These are phyloP conservation scores for Nemotelus pantherinus DNA, from an alignment of 2,888 invertebrate species.

Conservation along the genomic window DNA sequence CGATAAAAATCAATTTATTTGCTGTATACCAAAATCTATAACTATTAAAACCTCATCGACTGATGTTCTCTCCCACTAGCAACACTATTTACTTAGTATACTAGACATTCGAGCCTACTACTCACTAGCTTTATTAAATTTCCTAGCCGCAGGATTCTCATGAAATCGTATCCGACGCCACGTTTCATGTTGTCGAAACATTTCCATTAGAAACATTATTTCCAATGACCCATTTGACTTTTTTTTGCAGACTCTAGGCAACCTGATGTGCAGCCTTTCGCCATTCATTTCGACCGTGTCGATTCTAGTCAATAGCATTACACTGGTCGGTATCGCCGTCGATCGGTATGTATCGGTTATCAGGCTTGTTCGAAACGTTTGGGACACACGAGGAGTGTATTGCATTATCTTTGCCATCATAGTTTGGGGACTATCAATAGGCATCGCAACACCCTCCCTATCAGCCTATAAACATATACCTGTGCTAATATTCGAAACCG, in stretches of 20 bases:
- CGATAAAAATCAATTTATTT: too few species aligned
- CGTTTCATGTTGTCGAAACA: too few species aligned
- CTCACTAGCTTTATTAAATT: too few species aligned
- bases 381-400: conserved; percentile 64
- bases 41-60: too few species aligned
- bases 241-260: conserved; percentile 63
- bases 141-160: too few species aligned
- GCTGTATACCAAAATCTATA: too few species aligned
- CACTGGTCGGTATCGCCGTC: conserved; percentile 68
- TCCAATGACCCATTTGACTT: background rate
- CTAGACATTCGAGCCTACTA: too few species aligned
- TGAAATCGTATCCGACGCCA: too few species aligned
- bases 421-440: conserved; percentile 64
- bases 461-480: conserved; percentile 59
- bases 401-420: conserved; percentile 59
- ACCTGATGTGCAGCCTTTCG: conserved; percentile 65
- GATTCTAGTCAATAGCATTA: conserved; percentile 67
- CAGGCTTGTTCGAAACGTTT: conserved; percentile 61
- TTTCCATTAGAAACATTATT: too few species aligned
- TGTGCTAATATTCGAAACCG: conserved; percentile 56
- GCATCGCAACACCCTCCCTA: conserved; percentile 64
- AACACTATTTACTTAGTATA: too few species aligned
- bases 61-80: too few species aligned
- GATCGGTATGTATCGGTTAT: conserved; percentile 68
- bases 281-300: conserved; percentile 67